These are phyloP conservation scores for Bilobella aurantiaca DNA, from an alignment of 1,140 invertebrate genomes.

Conservation along the genomic window DNA sequence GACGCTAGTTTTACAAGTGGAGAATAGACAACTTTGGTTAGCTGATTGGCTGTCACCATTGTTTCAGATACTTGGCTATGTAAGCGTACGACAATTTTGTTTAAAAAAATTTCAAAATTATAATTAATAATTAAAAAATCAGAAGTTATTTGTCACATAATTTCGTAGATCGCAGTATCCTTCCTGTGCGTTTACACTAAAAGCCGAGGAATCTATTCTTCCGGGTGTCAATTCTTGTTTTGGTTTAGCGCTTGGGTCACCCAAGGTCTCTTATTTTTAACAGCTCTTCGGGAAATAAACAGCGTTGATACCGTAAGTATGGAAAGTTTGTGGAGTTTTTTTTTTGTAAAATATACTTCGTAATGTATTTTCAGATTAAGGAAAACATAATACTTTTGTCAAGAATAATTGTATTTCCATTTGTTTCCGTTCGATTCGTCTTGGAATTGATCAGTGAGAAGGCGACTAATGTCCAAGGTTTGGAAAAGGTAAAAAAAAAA, in stretches of 20 bases:
- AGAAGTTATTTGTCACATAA: no score
- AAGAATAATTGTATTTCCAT: constrained; percentile 46
- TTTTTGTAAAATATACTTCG: background rate
- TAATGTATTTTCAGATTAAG: background rate
- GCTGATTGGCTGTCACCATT: background rate
- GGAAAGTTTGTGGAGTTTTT: background rate
- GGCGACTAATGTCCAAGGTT: background rate
- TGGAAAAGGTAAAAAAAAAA: background rate
- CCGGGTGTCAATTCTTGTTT: constrained; percentile 79
- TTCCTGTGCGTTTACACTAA: constrained; percentile 63
- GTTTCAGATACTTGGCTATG: background rate
- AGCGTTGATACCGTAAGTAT: background rate
- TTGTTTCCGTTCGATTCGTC: background rate
- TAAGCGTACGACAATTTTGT: constrained; percentile 12
- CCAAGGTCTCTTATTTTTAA: constrained; percentile 60
- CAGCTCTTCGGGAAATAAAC: constrained; percentile 36
- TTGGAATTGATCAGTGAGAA: background rate
- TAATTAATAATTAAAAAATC: no score
- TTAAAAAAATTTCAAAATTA: no score
- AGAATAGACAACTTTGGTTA: background rate
- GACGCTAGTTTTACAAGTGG: background rate
- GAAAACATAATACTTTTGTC: background rate
- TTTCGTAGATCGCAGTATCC: constrained; percentile 56
- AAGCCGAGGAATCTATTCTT: constrained; percentile 70
- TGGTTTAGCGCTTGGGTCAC: constrained; percentile 65